Evolutionary conservation across 37 sponge, comb jelly and placozoan genomes (phyloP), one percentile per base, ranked within the genome.

Genomic region (Geodia barretti): DNA sequence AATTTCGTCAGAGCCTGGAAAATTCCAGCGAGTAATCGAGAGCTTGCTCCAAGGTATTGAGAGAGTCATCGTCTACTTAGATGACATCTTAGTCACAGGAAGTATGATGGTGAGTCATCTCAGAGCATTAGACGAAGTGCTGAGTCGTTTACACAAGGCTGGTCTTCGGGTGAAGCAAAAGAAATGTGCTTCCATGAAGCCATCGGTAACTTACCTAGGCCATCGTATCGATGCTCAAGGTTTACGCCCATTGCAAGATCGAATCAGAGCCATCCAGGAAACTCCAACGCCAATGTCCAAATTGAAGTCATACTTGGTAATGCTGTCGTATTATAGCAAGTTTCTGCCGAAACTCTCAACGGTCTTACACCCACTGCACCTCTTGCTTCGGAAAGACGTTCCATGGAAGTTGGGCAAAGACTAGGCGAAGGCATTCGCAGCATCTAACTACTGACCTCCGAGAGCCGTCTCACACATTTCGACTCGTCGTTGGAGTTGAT

Each of bases 11-110:
- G 72, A 78, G 4, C 61, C 87, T 4, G 81, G 81, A 30, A 21
- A 81, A 8, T 80, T 79, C 40, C 86, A 85, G 28, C 17, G 36
- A 8, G 60, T 43, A 31, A 87, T 87, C 83, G 82, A 87, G 11
- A 38, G 38, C 25, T 25, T 88, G 24, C 79, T 88, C 0, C 78
- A 76, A 83, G 89, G 78, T 29, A 38, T 88, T 2, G 77, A n/a
- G n/a, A n/a, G n/a, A n/a, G n/a, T n/a, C n/a, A n/a, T n/a, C n/a
- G n/a, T n/a, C n/a, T n/a, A n/a, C n/a, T n/a, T n/a, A n/a, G n/a
- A n/a, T n/a, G n/a, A n/a, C n/a, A n/a, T n/a, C n/a, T n/a, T n/a
- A n/a, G n/a, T n/a, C n/a, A n/a, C n/a, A n/a, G n/a, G n/a, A n/a
- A n/a, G n/a, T n/a, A n/a, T n/a, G n/a, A n/a, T n/a, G n/a, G n/a